Evolutionary conservation across 2,888 invertebrate genomes (phyloP).

Genomic region (Synergus gifuensis): DNA sequence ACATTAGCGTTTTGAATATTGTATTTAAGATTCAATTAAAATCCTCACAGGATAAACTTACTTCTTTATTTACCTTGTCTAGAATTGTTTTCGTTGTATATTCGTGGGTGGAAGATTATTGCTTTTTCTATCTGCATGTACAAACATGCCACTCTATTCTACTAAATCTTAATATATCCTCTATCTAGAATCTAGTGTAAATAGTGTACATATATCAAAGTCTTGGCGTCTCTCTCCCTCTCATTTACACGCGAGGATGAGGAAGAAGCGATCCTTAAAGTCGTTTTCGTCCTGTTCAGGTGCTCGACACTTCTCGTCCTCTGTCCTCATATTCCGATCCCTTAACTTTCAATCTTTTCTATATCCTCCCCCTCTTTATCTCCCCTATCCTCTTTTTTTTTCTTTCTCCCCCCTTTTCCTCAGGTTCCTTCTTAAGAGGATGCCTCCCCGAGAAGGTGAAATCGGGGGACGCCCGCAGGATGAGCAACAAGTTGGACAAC

Average conservation of each 20-base stretch:
- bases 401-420: neutral
- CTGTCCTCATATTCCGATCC: constrained; percentile 2
- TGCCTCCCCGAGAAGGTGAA: constrained; percentile 47
- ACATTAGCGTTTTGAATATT: neutral
- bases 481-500: constrained; percentile 78
- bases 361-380: neutral
- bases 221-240: constrained; percentile 58
- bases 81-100: constrained; percentile 78
- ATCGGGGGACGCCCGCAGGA: constrained; percentile 59
- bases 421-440: constrained; percentile 45
- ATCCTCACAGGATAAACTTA: constrained; percentile 29
- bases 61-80: constrained; percentile 71
- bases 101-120: constrained; percentile 70
- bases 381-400: neutral
- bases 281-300: neutral
- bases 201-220: constrained; percentile 53
- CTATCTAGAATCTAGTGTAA: constrained; percentile 45
- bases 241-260: constrained; percentile 43
- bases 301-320: neutral
- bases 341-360: neutral
- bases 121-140: constrained; percentile 44
- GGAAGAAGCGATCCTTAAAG: constrained; percentile 20
- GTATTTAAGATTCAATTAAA: neutral
- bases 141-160: constrained; percentile 44
- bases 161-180: constrained; percentile 45